Evolutionary conservation across 35 echinoderm and acorn worm genomes (phyloP).

Genomic region (Diadema setosum): DNA sequence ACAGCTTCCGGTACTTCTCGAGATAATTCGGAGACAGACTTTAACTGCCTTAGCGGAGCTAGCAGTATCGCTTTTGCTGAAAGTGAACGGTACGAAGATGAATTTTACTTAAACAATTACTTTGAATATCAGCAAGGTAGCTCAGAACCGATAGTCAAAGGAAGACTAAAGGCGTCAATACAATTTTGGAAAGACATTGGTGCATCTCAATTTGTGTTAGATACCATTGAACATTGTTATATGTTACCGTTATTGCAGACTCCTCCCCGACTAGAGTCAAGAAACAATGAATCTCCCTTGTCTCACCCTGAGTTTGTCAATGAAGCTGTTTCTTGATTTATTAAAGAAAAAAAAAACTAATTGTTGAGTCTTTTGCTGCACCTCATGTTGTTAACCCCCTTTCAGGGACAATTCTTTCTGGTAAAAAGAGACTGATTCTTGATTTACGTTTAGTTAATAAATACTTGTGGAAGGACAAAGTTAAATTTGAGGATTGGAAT

Average conservation of each 20-base stretch:
- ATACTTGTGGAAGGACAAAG: slow-evolving; percentile 2
- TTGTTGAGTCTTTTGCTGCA: background rate
- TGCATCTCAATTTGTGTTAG: background rate
- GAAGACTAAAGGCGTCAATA: background rate
- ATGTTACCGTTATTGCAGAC: background rate
- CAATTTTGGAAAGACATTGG: slow-evolving; percentile 4
- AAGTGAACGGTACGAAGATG: background rate
- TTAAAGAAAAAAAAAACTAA: background rate
- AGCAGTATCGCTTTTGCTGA: background rate
- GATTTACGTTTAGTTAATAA: slow-evolving; percentile 30
- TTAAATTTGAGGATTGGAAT: slow-evolving; percentile 10
- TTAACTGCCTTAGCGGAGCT: background rate
- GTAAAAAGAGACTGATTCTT: slow-evolving; percentile 44
- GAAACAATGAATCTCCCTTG: slow-evolving; percentile 14
- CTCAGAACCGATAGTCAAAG: slow-evolving; percentile 7
- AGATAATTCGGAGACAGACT: background rate
- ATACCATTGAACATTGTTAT: background rate
- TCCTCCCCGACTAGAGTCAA: background rate
- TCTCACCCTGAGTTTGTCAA: slow-evolving; percentile 5
- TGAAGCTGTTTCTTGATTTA: background rate
- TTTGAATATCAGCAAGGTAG: slow-evolving; percentile 28
- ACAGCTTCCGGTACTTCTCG: background rate
- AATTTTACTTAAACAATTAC: background rate
- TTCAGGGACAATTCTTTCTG: background rate
- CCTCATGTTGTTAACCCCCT: slow-evolving; percentile 25